phyloP scores from a whole-genome alignment of 2,797 vertebrate species.

The Siniperca scherzeri region DNA sequence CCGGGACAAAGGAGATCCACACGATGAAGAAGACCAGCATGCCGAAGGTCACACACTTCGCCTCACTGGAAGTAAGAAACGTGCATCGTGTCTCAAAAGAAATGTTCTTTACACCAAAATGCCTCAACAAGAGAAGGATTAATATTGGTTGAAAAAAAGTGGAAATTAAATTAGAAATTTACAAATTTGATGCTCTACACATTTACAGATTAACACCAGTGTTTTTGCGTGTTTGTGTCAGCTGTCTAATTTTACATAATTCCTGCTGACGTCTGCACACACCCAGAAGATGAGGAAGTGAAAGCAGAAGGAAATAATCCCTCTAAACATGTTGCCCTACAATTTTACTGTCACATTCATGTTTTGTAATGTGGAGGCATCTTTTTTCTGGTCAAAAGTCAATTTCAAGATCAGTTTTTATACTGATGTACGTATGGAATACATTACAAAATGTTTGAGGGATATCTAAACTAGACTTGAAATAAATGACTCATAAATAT shows the following conservation, averaged over 20 bases:
- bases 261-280: background rate
- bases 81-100: background rate
- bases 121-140: background rate
- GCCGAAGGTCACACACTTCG: conserved; percentile 89
- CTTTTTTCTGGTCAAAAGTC: background rate
- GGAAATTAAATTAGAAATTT: background rate
- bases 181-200: background rate
- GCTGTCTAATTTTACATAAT: background rate
- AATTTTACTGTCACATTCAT: background rate
- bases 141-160: background rate
- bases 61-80: conserved; percentile 81
- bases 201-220: background rate
- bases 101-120: background rate
- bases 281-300: background rate
- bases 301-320: background rate
- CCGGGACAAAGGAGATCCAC: conserved; percentile 92
- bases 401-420: background rate
- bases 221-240: background rate
- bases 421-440: background rate
- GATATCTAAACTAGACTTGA: background rate
- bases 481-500: background rate
- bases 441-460: background rate
- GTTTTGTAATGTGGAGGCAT: background rate
- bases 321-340: too few relatives aligned
- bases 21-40: conserved; percentile 93